Evolutionary conservation across 2,113 vertebrate genomes (phyloP).

Genomic region (Syngnathus scovelli): DNA sequence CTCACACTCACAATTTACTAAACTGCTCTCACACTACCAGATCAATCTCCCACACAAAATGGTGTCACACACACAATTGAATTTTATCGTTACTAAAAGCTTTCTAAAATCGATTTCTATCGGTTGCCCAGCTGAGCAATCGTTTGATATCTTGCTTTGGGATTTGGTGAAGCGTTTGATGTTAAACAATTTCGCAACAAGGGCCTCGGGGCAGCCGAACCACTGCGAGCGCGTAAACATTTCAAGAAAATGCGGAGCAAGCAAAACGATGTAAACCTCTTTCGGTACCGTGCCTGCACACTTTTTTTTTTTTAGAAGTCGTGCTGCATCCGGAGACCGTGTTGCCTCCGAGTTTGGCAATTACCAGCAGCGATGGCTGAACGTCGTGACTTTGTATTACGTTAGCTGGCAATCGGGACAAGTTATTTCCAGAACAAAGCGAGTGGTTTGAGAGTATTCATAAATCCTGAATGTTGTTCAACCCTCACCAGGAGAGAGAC

Average conservation of each 20-base stretch:
- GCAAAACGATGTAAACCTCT: conserved; percentile 26
- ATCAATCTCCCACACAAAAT: no score
- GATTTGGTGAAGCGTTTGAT: conserved; percentile 33
- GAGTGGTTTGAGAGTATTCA: conserved; percentile 11
- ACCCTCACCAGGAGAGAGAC: conserved; percentile 25
- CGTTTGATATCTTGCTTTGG: conserved; percentile 6
- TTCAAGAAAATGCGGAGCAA: conserved; percentile 17
- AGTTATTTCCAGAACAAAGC: conserved; percentile 4
- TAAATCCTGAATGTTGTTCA: conserved; percentile 17
- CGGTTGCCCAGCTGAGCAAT: background rate
- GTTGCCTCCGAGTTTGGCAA: conserved; percentile 19
- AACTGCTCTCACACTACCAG: no score
- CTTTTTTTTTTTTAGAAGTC: conserved; percentile 33
- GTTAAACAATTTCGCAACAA: conserved; percentile 17
- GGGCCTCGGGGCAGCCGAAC: conserved; percentile 1
- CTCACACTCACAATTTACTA: no score
- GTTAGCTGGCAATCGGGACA: background rate
- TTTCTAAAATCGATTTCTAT: no score
- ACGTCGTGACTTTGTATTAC: conserved; percentile 6
- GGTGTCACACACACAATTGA: no score
- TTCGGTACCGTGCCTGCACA: conserved; percentile 22
- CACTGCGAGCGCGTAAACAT: conserved; percentile 20
- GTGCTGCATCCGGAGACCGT: conserved; percentile 18
- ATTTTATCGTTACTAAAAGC: no score
- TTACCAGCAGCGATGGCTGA: conserved; percentile 14